Percentiles rank a stretch among this genome's conserved stretches.
These are phyloP conservation scores for Drosophila murphyi DNA, from an alignment of 1,140 invertebrate genomes.

Conservation along the genomic window DNA sequence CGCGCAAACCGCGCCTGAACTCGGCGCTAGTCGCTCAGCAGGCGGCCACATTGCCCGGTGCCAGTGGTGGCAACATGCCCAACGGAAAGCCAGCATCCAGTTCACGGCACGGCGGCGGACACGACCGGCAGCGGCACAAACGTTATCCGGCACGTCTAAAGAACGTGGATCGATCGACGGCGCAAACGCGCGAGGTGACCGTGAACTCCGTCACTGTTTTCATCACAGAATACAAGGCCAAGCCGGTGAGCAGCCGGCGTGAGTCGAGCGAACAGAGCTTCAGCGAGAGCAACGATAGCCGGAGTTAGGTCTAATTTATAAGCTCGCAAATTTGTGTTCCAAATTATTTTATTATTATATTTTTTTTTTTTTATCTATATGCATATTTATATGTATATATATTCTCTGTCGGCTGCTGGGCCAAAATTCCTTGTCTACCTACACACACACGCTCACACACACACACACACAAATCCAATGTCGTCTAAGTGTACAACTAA, in stretches of 20 bases:
- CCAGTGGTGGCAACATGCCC: constrained; percentile 74
- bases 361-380: constrained; percentile 30
- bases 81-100: constrained; percentile 89
- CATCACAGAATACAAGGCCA: constrained; percentile 98
- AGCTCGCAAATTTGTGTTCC: constrained; percentile 23
- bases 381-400: not conserved
- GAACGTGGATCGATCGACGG: constrained; percentile 88
- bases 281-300: constrained; percentile 84
- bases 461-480: constrained; percentile 24
- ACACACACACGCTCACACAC: not conserved
- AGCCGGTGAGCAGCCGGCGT: constrained; percentile 85
- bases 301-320: constrained; percentile 70
- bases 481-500: constrained; percentile 46
- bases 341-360: constrained; percentile 21
- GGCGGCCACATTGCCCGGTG: constrained; percentile 87
- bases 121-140: constrained; percentile 87
- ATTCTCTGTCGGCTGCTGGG: constrained; percentile 6
- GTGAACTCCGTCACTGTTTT: constrained; percentile 98
- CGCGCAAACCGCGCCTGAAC: constrained; percentile 96
- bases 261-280: constrained; percentile 84
- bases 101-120: constrained; percentile 87
- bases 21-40: constrained; percentile 97
- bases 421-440: constrained; percentile 11
- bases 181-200: constrained; percentile 96
- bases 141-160: constrained; percentile 91